Base-by-base conservation (phyloP, 2,888 invertebrate genomes). In the Sericinus montela region DNA sequence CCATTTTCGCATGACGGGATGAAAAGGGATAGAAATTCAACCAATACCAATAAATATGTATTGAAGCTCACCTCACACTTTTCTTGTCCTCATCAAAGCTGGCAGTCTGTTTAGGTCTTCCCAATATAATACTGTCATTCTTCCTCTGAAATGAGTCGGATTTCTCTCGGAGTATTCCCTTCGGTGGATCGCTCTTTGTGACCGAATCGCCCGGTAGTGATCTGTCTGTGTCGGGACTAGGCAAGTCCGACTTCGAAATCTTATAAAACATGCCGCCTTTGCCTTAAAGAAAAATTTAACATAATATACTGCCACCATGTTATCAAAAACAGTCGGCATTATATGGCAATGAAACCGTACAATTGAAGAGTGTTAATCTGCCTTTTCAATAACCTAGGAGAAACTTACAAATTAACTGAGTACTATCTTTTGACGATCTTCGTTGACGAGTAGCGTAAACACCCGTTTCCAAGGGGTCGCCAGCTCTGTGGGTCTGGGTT, bases 71-170 rank as follows among this genome's bases (percentile, higher is more conserved):
- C 89, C 89, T 76, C 0, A 95, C 95, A 68, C 93, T 94, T 69
- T 95, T 95, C 52, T 92, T 92, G 50, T 95, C 93, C 29, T 94
- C 95, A 52, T 95, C 95, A 52, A 91, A 89, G 58, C 90, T 80
- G 34, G 85, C 62, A 38, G 75, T 67, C 45, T 81, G 74, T 41
- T 69, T 78, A 1, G 70, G 62, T 45, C 68, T 72, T 0, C 81
- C 76, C 16, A 74, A 53, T 0, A 72, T 55, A 1, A 70, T 55
- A 39, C 58, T 75, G n/a, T 84, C 82, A 0, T 69, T 61, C 46
- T 72, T 86, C 52, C 71, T 73, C 19, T 74, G 69, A 4, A 77
- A 49, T 0, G 63, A 55, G 30, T 83, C 82, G 0, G 80, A 62
- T 42, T 92, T 91, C 57, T 93, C 93, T 15, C 93, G 76, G 6